Base-by-base conservation (phyloP, 2,113 vertebrate species). In the Rhagologus leucostigma region DNA sequence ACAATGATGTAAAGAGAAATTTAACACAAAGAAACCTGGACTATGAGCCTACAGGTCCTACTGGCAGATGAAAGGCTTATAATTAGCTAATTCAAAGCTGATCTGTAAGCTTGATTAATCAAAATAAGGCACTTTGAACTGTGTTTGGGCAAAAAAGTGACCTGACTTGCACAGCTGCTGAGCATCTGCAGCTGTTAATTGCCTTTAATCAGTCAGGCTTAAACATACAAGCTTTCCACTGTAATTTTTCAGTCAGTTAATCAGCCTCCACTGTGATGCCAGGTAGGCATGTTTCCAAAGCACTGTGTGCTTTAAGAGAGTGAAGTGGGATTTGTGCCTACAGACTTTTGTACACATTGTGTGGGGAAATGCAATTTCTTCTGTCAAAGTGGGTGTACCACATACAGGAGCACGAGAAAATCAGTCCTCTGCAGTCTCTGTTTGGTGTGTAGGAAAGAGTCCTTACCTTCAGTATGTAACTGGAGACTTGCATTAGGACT, bases 341-440 rank as follows among this genome's bases (percentile, higher is more conserved):
- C 33, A 65, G 35, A 4, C 5, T 80, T 68, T 9, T 32, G n/a
- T 68, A 41, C 4, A 0, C 0, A 0, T 23, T 75, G 7, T 0
- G 0, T 53, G 39, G 53, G 57, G 23, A 82, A 82, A 49, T 39
- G 8, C 2, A 21, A 26, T 73, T 62, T 55, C 50, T 62, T 17
- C 35, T 74, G 19, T 59, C 21, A 13, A 41, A 60, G 33, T 42
- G 50, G 15, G 6, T 30, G 17, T 8, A 30, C 23, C n/a, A 32
- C 50, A 18, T 57, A 9, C 9, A 56, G 53, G 39, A 56, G 9
- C 35, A 29, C 0, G 0, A 26, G 44, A 24, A 49, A 56, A 1
- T 44, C 11, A 39, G 2, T 39, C 27, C 32, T 74, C 13, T 69
- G 41, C 27, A 11, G 23, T 55, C 41, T 78, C 33, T 3, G 1